A percentile compares a stretch with the other conserved stretches of the same genome.
These are phyloP conservation scores for Bubo blakistoni DNA, from an alignment of 2,113 vertebrate species.

Conservation along the genomic window DNA sequence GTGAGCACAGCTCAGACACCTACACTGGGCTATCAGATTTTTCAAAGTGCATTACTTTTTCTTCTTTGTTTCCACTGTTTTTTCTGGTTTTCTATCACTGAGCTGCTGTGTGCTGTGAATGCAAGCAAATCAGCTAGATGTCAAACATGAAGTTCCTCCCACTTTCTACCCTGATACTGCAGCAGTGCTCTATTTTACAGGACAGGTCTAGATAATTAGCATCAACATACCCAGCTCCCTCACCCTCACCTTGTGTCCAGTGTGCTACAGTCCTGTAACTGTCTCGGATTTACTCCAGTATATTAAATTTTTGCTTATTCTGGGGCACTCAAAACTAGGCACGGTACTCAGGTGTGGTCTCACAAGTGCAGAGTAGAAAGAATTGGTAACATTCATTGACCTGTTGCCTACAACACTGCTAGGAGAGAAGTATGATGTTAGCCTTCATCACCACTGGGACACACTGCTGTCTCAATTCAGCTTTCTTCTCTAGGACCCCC, in stretches of 20 bases:
- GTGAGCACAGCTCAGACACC: background rate
- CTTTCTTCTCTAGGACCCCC: background rate
- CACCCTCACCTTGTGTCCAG: background rate
- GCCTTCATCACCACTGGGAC: background rate
- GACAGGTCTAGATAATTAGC: background rate
- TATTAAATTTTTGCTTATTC: background rate
- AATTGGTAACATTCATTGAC: background rate
- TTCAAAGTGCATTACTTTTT: background rate
- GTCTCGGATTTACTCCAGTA: background rate
- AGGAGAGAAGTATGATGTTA: background rate
- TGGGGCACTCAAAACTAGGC: background rate
- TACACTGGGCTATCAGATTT: background rate
- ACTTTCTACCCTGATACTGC: background rate
- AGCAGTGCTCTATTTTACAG: background rate
- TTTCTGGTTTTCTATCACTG: background rate
- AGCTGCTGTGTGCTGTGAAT: background rate
- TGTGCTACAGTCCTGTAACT: accelerated
- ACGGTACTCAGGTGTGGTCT: background rate
- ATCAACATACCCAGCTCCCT: background rate
- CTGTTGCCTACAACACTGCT: background rate
- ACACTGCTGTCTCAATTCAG: background rate
- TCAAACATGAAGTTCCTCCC: background rate
- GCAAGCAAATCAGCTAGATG: background rate
- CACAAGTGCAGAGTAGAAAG: background rate
- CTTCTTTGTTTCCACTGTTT: background rate